These are phyloP conservation scores for Sylvia atricapilla DNA, from an alignment of 2,113 vertebrate species.

Conservation along the genomic window DNA sequence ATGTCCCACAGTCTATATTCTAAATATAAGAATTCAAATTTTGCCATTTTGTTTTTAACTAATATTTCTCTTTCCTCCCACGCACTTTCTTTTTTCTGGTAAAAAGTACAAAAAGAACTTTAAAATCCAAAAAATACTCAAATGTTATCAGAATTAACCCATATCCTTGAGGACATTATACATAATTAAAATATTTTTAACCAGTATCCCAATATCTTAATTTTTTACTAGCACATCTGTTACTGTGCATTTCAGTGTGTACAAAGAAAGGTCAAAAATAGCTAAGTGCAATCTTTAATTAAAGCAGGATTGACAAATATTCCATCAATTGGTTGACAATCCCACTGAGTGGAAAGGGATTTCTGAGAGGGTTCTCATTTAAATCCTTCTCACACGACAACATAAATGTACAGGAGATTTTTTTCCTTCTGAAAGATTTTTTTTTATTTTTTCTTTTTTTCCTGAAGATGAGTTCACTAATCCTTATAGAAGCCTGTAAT, in stretches of 20 bases:
- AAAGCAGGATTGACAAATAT: not conserved
- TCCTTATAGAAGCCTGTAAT: not conserved
- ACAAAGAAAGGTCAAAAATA: constrained; percentile 1
- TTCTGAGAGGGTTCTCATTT: not conserved
- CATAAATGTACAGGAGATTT: not conserved
- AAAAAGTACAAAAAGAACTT: not conserved
- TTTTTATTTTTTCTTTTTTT: constrained; percentile 4
- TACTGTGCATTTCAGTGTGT: not conserved
- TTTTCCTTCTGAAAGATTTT: not conserved
- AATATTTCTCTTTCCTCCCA: not conserved
- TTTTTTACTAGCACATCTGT: not conserved
- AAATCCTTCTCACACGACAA: not conserved
- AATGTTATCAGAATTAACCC: not conserved
- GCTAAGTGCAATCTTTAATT: not conserved
- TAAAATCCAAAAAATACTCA: not conserved
- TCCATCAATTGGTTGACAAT: not conserved
- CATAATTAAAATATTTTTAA: not conserved
- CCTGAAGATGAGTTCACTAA: not conserved
- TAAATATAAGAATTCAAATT: not conserved
- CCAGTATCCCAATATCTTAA: not conserved
- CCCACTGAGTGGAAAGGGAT: not conserved
- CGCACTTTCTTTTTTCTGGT: not conserved
- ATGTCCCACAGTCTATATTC: not conserved
- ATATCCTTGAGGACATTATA: not conserved
- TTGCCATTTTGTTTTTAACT: not conserved